A percentile compares a stretch with the other conserved stretches of the same genome.
Conservation (phyloP, 2,797 vertebrate genomes). For the Lycodopsis pacificus region DNA sequence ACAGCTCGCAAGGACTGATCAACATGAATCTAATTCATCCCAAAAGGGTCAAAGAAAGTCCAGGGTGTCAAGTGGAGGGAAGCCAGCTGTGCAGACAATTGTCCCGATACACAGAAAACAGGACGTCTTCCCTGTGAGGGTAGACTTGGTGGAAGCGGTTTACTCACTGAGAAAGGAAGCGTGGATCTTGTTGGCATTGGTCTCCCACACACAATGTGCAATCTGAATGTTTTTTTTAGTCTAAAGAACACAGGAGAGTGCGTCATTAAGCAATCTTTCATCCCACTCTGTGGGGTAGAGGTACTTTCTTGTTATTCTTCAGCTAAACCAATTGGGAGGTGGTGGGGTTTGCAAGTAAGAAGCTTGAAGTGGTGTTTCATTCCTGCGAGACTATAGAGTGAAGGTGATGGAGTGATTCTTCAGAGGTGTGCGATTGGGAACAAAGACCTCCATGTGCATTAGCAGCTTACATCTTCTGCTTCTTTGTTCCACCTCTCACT, state of each 20-base stretch:
- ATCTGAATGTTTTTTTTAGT: conserved; percentile 21
- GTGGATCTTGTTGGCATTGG: conserved; percentile 28
- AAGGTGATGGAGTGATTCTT: conserved; percentile 16
- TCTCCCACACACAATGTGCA: neutral
- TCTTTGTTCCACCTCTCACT: neutral
- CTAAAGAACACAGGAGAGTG: neutral
- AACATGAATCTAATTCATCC: neutral
- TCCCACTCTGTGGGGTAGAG: neutral
- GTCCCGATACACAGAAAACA: conserved; percentile 48
- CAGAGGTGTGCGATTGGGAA: neutral
- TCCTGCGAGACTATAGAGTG: neutral
- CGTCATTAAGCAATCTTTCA: neutral
- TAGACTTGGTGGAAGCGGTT: conserved; percentile 51
- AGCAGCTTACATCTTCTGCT: neutral
- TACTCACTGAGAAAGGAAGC: conserved; percentile 54
- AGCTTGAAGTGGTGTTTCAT: conserved; percentile 10
- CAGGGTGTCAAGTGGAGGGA: conserved; percentile 49
- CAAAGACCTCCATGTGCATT: neutral
- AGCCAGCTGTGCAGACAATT: conserved; percentile 57
- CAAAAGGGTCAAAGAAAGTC: conserved; percentile 20
- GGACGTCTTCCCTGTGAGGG: conserved; percentile 40
- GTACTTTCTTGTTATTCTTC: neutral
- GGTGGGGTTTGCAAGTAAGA: neutral
- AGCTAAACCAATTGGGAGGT: neutral
- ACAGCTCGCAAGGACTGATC: neutral